Conservation (phyloP, 2,113 vertebrate genomes). For the Phylloscopus trochilus region DNA sequence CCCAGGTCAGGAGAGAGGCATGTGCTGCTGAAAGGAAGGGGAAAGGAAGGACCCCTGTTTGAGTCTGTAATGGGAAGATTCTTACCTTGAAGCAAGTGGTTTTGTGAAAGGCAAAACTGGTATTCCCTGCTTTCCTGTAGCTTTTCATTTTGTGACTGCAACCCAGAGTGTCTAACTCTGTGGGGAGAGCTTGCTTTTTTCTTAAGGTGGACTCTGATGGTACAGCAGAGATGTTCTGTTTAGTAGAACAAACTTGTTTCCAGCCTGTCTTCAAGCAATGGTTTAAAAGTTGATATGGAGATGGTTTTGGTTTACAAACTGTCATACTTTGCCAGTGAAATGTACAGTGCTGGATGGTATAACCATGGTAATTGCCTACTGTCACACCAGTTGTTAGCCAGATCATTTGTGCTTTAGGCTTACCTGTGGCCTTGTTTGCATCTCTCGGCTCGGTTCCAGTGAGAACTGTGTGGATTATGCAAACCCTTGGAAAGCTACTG, state of each 20-base stretch:
- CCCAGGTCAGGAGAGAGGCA: constrained; percentile 39
- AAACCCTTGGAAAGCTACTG: background rate
- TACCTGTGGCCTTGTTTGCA: background rate
- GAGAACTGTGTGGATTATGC: background rate
- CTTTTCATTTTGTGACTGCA: background rate
- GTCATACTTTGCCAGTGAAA: background rate
- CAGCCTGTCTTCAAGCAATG: background rate
- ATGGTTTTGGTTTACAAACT: background rate
- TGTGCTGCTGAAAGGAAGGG: background rate
- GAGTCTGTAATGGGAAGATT: background rate
- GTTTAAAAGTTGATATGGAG: background rate
- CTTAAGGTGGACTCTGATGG: background rate
- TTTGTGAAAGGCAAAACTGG: background rate
- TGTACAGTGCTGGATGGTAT: background rate
- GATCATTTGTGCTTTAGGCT: background rate
- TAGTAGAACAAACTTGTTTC: background rate
- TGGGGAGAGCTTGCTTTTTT: background rate
- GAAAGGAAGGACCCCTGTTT: background rate
- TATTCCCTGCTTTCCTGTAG: background rate
- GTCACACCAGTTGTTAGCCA: background rate
- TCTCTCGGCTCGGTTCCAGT: background rate
- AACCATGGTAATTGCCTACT: fast-evolving
- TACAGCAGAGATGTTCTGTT: background rate
- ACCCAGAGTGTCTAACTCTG: background rate
- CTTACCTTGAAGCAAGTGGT: background rate